These are phyloP conservation scores for Hypothenemus hampei DNA, from an alignment of 1,140 invertebrate genomes.

Conservation along the genomic window DNA sequence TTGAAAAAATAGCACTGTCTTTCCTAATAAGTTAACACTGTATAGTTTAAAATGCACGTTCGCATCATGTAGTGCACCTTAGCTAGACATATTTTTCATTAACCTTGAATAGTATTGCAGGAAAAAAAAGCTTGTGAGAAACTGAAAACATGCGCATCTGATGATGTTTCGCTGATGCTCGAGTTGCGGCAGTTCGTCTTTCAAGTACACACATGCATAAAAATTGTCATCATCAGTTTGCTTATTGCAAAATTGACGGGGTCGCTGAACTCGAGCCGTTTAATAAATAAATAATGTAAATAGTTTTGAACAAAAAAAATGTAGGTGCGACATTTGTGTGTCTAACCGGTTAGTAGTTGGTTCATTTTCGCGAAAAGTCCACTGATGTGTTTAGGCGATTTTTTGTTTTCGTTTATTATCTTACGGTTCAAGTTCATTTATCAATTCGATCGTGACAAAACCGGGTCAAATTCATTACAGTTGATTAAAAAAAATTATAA, in stretches of 20 bases:
- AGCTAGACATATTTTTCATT: not conserved
- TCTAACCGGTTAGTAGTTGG: conserved; percentile 7
- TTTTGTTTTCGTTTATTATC: not conserved
- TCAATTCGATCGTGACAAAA: conserved; percentile 4
- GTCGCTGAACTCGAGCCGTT: not conserved
- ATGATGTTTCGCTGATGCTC: not conserved
- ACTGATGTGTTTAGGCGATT: too few species aligned
- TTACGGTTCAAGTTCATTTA: conserved; percentile 1
- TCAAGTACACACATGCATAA: not conserved
- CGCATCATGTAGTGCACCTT: not conserved
- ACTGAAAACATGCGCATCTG: not conserved
- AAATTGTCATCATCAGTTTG: not conserved
- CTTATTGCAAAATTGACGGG: not conserved
- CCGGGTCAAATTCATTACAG: conserved; percentile 11
- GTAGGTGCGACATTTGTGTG: conserved; percentile 16
- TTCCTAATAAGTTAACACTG: not conserved
- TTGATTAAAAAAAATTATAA: conserved; percentile 5
- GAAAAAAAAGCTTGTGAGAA: not conserved
- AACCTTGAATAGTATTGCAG: not conserved
- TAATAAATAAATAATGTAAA: conserved; percentile 19
- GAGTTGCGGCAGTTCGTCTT: not conserved
- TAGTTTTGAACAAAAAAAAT: conserved; percentile 14
- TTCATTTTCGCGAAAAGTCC: too few species aligned
- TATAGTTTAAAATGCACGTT: not conserved
- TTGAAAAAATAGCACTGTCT: too few species aligned